Conservation (phyloP, 2,888 invertebrate species). For the Conus canariensis region DNA sequence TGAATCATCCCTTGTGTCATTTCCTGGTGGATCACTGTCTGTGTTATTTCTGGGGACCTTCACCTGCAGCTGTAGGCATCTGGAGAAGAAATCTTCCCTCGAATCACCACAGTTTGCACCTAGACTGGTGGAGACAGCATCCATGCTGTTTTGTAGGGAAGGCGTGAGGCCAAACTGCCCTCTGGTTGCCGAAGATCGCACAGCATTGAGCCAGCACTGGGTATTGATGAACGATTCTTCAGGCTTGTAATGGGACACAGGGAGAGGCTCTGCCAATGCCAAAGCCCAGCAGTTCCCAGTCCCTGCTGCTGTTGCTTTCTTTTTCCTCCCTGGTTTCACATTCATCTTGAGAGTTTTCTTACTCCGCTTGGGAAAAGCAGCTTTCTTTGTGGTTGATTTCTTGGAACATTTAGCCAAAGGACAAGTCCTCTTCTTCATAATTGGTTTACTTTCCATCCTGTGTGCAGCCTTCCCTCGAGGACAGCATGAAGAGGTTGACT, state of each 20-base stretch:
- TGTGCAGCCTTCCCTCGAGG: background rate
- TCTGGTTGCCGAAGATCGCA: background rate
- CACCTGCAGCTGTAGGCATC: background rate
- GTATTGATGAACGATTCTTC: background rate
- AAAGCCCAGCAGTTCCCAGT: background rate
- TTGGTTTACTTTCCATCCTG: background rate
- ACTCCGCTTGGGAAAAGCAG: background rate
- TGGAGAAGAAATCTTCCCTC: slow-evolving; percentile 16
- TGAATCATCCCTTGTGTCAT: background rate
- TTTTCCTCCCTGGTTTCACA: background rate
- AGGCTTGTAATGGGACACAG: slow-evolving; percentile 4
- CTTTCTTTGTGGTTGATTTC: background rate
- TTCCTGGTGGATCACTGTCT: background rate
- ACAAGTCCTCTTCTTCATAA: background rate
- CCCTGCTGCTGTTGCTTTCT: background rate
- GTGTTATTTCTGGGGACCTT: background rate
- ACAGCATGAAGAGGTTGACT: background rate
- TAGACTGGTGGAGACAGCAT: background rate
- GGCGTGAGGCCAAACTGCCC: background rate
- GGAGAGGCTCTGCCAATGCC: background rate
- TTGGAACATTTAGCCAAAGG: background rate
- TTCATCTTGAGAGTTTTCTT: background rate
- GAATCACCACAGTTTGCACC: background rate
- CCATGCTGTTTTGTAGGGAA: background rate
- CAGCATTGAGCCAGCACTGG: slow-evolving; percentile 11